Evolutionary conservation across 1,140 invertebrate species (phyloP), one percentile per base, ranked within the genome.

Genomic region (Neotoxoptera formosana): DNA sequence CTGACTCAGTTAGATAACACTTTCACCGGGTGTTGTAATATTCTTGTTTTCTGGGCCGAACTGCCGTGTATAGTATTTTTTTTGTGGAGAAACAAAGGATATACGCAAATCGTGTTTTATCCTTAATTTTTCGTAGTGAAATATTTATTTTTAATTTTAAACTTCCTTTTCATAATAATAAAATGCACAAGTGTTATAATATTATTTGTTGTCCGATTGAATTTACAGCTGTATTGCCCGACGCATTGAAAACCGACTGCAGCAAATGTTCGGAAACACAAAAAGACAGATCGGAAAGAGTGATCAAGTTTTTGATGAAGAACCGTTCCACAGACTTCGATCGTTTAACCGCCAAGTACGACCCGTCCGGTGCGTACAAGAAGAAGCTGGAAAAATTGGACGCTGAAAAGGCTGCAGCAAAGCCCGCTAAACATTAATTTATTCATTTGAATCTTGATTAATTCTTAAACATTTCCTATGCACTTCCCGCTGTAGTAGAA

Each of bases 181-280:
- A n/a, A n/a, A n/a, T 25, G 23, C 23, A 56, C 7, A 30, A 0
- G 25, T 60, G 25, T 30, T 67, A 67, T 76, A 76, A n/a, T n/a
- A n/a, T 76, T n/a, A 23, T 53, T n/a, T 76, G 0, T n/a, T 76
- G 30, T 76, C 14, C n/a, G 6, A 53, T 94, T 53, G 21, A 53
- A 53, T 53, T 94, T 95, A 36, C 94, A 96, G 96, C 95, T n/a
- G 88, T 96, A 4, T 94, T 97, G 2, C 95, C 96, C 14, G 97
- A 97, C 60, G 97, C 96, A 3, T 94, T 97, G 17, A 95, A 96
- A 93, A 97, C 96, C 1, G 96, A 96, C 8, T 97, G 97, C 94
- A 94, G 93, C 20, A 97, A 97, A 94, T 97, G 97, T 93, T 96
- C 96, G 45, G 95, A 96, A 7, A 95, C 95, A 41, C 97, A 97